Evolutionary conservation across 2,113 vertebrate species (phyloP).

Genomic region (Lepisosteus osseus): DNA sequence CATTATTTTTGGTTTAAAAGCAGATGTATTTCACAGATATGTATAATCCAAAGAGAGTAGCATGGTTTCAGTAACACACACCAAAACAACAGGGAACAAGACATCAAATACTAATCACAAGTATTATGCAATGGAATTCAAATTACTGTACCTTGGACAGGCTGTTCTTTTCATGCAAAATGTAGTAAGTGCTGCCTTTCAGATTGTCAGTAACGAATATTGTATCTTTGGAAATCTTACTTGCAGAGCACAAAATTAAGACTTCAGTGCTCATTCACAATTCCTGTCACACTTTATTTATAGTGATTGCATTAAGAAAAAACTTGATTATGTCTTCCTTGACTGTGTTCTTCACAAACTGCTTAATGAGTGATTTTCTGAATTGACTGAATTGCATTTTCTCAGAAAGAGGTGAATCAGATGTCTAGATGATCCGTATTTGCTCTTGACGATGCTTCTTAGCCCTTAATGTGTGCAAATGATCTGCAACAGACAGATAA

Average conservation of each 20-base stretch:
- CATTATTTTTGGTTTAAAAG: neutral
- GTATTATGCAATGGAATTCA: neutral
- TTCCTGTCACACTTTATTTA: no score
- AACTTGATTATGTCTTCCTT: neutral
- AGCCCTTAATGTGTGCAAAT: neutral
- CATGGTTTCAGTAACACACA: conserved; percentile 32
- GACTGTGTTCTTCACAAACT: neutral
- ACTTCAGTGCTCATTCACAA: no score
- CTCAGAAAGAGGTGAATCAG: neutral
- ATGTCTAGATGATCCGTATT: neutral
- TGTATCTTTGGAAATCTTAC: no score
- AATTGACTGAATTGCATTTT: neutral
- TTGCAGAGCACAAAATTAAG: no score
- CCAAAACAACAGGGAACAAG: conserved; percentile 29
- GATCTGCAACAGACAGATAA: neutral
- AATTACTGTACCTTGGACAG: neutral
- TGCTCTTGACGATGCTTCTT: neutral
- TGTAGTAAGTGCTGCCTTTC: no score
- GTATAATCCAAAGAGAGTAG: conserved; percentile 40
- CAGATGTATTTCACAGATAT: neutral
- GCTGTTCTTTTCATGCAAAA: no score
- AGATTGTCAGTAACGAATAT: no score
- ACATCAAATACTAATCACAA: no score
- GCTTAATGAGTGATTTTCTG: neutral
- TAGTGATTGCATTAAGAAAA: no score